phyloP scores from a whole-genome alignment of 2,888 invertebrate genomes.

The Nudaria mundana region DNA sequence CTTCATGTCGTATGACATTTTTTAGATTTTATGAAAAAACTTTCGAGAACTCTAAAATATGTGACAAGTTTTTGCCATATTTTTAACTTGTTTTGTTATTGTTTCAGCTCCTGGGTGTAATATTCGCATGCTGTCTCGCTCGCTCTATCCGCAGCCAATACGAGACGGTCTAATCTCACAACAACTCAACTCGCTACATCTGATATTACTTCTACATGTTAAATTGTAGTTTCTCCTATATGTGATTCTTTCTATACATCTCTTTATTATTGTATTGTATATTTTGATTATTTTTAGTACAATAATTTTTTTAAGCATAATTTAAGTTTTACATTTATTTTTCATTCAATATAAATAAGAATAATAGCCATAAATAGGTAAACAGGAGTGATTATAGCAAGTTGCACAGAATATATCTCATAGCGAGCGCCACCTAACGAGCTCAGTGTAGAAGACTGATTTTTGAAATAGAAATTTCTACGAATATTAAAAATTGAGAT shows the following conservation, averaged over 20 bases:
- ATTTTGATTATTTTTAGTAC: slow-evolving; percentile 42
- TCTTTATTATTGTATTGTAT: slow-evolving; percentile 34
- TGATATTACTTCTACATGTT: slow-evolving; percentile 14
- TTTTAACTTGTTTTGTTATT: too few species aligned
- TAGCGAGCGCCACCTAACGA: slow-evolving; percentile 44
- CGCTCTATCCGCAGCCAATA: slow-evolving; percentile 96
- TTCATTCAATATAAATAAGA: too few species aligned
- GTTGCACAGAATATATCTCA: slow-evolving; percentile 39
- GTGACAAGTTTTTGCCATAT: too few species aligned
- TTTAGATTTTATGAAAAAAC: too few species aligned
- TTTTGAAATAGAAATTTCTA: slow-evolving; percentile 54
- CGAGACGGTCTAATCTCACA: slow-evolving; percentile 86
- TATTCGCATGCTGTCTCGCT: slow-evolving; percentile 96
- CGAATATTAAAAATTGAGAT: too few species aligned
- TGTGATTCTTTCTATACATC: slow-evolving; percentile 44
- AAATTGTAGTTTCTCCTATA: slow-evolving; percentile 18
- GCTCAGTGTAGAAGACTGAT: slow-evolving; percentile 78
- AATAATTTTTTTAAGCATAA: slow-evolving; percentile 23
- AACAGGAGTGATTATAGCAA: slow-evolving; percentile 30
- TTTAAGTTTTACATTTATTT: too few species aligned
- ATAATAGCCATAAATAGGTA: too few species aligned
- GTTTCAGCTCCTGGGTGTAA: slow-evolving; percentile 91
- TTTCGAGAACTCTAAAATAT: too few species aligned
- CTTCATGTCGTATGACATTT: too few species aligned
- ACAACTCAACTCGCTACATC: slow-evolving; percentile 8